These are phyloP conservation scores for Andrena marginata DNA, from an alignment of 2,888 invertebrate genomes.

Conservation along the genomic window DNA sequence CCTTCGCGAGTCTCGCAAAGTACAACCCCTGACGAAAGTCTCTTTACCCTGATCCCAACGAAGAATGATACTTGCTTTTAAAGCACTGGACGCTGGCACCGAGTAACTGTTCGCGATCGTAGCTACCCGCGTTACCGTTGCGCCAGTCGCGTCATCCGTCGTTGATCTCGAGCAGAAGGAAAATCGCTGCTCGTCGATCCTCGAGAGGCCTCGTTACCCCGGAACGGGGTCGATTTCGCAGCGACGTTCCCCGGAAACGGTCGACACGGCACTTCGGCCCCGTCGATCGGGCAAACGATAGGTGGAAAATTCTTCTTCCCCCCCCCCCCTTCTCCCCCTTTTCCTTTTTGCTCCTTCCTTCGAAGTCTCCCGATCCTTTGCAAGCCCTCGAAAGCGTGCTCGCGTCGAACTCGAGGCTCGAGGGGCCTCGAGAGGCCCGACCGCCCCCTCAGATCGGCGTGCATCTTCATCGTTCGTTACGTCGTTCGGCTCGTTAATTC, in stretches of 20 bases:
- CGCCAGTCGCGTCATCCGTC: conserved; percentile 23
- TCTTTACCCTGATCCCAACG: not conserved
- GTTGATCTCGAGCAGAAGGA: conserved; percentile 40
- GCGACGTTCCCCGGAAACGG: conserved; percentile 45
- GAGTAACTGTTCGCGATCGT: no score
- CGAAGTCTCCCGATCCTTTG: conserved; percentile 46
- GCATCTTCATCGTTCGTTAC: conserved; percentile 54
- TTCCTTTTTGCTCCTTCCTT: not conserved
- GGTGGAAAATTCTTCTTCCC: conserved; percentile 31
- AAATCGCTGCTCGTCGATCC: conserved; percentile 37
- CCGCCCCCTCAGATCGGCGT: conserved; percentile 28
- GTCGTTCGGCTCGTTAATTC: conserved; percentile 60
- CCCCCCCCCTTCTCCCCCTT: not conserved
- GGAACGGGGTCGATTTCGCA: conserved; percentile 54
- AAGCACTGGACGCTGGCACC: no score
- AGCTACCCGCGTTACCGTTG: not conserved
- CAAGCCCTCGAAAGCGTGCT: conserved; percentile 57
- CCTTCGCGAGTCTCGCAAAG: no score
- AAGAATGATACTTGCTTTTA: not conserved
- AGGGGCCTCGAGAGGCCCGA: conserved; percentile 49
- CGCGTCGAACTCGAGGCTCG: conserved; percentile 60
- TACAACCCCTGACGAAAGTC: not conserved
- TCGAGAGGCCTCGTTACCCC: conserved; percentile 51
- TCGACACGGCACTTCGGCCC: conserved; percentile 50
- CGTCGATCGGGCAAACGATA: conserved; percentile 47